Conservation (phyloP, 2,797 vertebrate genomes). For the Anguilla marmorata region DNA sequence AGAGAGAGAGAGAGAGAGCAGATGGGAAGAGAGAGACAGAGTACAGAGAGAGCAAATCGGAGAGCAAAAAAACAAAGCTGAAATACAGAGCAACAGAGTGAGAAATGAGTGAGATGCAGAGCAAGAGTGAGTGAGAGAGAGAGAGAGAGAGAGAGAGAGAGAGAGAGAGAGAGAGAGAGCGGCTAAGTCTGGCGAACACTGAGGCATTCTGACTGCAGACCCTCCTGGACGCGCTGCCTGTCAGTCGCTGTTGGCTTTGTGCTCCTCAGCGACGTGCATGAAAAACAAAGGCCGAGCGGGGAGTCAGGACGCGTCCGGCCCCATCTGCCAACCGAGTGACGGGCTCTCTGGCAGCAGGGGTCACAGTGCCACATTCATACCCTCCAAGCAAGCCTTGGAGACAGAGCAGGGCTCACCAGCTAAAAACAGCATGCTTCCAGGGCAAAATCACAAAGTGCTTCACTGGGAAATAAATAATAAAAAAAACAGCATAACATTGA, state of each 20-base stretch:
- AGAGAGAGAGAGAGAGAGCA: neutral
- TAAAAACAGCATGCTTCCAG: neutral
- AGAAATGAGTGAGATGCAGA: neutral
- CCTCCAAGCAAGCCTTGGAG: neutral
- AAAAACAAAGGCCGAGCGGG: slow-evolving; percentile 62
- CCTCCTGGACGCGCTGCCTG: slow-evolving; percentile 45
- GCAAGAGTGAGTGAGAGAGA: slow-evolving; percentile 35
- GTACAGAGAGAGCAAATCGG: neutral
- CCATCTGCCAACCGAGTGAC: slow-evolving; percentile 63
- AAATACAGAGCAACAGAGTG: neutral
- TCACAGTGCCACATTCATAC: slow-evolving; percentile 61
- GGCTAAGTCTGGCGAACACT: neutral
- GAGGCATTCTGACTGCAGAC: neutral
- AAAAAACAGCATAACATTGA: neutral
- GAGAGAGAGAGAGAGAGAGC: neutral
- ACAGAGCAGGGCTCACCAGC: neutral
- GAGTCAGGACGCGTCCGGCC: slow-evolving; percentile 73
- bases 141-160: slow-evolving; percentile 12
- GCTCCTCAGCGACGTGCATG: slow-evolving; percentile 60
- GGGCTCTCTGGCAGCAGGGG: slow-evolving; percentile 66
- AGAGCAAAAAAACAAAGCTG: neutral
- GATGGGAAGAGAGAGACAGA: slow-evolving; percentile 18
- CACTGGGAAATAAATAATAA: neutral
- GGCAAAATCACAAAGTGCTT: too few species aligned
- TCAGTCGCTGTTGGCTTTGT: slow-evolving; percentile 53